Evolutionary conservation across 2,797 vertebrate genomes (phyloP).

Genomic region (Pyrocephalus nanus): DNA sequence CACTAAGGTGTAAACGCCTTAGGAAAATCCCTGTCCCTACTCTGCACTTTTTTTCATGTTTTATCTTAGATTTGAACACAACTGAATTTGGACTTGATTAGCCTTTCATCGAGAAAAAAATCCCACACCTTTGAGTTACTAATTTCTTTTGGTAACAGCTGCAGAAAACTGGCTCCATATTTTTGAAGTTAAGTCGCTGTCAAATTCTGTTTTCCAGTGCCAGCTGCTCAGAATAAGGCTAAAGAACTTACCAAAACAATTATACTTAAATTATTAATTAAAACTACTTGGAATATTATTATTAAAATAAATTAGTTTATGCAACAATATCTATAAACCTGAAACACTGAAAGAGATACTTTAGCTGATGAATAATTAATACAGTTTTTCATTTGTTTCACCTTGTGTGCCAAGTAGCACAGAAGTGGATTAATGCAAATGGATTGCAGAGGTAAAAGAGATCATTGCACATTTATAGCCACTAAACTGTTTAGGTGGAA

Average conservation of each 20-base stretch:
- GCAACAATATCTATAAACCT: constrained; percentile 22
- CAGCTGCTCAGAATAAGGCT: constrained; percentile 25
- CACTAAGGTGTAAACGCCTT: neutral
- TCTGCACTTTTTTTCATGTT: neutral
- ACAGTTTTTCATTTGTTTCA: constrained; percentile 48
- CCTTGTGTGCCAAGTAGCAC: neutral
- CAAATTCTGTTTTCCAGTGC: neutral
- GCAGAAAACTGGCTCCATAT: neutral
- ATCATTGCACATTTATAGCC: constrained; percentile 5
- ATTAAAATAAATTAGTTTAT: constrained; percentile 48
- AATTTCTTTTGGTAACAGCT: constrained; percentile 31
- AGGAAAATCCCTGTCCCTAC: constrained; percentile 16
- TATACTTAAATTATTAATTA: constrained; percentile 41
- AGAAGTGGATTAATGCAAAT: neutral
- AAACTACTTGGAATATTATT: constrained; percentile 9
- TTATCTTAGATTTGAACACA: constrained; percentile 32
- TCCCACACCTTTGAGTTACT: neutral
- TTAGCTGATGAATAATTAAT: constrained; percentile 53
- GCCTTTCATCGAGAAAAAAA: neutral
- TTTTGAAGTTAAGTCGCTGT: constrained; percentile 28
- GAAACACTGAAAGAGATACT: constrained; percentile 21
- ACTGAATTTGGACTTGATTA: constrained; percentile 13
- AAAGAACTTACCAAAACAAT: constrained; percentile 22
- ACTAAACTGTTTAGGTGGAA: neutral
- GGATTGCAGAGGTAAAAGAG: neutral